Evolutionary conservation across 2,888 invertebrate genomes (phyloP).

Genomic region (Blastobasis lacticolella): DNA sequence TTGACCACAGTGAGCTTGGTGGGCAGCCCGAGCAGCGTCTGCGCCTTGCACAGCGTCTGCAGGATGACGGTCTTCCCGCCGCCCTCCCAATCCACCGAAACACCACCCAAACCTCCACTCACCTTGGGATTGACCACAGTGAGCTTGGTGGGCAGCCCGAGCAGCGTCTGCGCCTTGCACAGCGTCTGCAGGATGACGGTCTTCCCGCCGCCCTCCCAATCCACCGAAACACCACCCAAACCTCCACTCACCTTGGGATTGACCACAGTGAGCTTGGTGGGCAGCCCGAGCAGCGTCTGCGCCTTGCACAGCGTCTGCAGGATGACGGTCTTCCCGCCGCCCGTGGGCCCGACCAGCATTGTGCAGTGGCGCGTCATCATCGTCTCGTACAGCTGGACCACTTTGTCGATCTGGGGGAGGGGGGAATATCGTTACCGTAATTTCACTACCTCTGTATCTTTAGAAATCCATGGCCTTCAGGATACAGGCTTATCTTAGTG

Average conservation of each 20-base stretch:
- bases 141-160: slow-evolving; percentile 86
- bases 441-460: no score
- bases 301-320: slow-evolving; percentile 85
- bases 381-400: slow-evolving; percentile 93
- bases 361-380: slow-evolving; percentile 96
- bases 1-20: slow-evolving; percentile 89
- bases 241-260: slow-evolving; percentile 83
- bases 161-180: slow-evolving; percentile 83
- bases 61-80: slow-evolving; percentile 94
- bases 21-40: slow-evolving; percentile 81
- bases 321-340: slow-evolving; percentile 93
- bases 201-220: slow-evolving; percentile 68
- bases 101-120: background rate
- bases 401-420: slow-evolving; percentile 85
- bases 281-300: slow-evolving; percentile 82
- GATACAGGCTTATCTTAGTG: no score
- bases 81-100: slow-evolving; percentile 48
- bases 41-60: slow-evolving; percentile 84
- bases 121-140: slow-evolving; percentile 90
- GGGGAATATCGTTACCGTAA: no score
- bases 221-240: no score
- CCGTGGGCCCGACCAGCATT: slow-evolving; percentile 95
- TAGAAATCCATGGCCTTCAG: no score
- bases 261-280: slow-evolving; percentile 85
- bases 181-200: slow-evolving; percentile 87